Evolutionary conservation across 2,888 invertebrate species (phyloP), one percentile per base, ranked within the genome.

Genomic region (Calliscelio sp.): DNA sequence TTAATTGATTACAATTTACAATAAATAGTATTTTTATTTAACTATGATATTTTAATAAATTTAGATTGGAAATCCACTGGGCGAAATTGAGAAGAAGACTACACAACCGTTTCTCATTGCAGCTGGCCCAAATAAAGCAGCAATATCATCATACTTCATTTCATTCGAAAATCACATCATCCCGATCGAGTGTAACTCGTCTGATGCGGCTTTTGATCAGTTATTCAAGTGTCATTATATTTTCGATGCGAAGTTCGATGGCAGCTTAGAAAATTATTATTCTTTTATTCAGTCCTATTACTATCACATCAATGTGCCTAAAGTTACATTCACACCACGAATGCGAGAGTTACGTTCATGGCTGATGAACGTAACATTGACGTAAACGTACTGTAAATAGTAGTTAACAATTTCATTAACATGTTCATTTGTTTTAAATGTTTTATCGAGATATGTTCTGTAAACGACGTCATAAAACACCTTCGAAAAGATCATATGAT

Each of bases 281-380:
- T 65, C 41, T 10, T 86, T 86, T 25, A 28, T 86, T 25, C 71
- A 83, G 59, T 35, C 44, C 16, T 85, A 68, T 32, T 86, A 80
- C 66, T 86, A 85, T 38, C n/a, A n/a, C n/a, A n/a, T n/a, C n/a
- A 59, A 66, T 24, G 79, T 86, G 55, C 25, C 44, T 4, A 38
- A 25, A 1, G 61, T 61, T 22, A 18, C 55, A 5, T 46, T 10
- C 8, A 86, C 83, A 20, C 66, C 85, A 3, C 74, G 84, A 32
- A 86, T 85, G 85, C 71, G 81, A 55, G 85, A 85, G 66, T 49
- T 86, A 1, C 74, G 79, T 14, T 53, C 86, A 0, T 86, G 81
- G 82, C 59, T 85, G n/a, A n/a, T n/a, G n/a, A n/a, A n/a, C n/a
- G n/a, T n/a, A n/a, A n/a, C n/a, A n/a, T n/a, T n/a, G n/a, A n/a